phyloP scores from a whole-genome alignment of 2,888 invertebrate genomes.

The Tinea semifulvella region DNA sequence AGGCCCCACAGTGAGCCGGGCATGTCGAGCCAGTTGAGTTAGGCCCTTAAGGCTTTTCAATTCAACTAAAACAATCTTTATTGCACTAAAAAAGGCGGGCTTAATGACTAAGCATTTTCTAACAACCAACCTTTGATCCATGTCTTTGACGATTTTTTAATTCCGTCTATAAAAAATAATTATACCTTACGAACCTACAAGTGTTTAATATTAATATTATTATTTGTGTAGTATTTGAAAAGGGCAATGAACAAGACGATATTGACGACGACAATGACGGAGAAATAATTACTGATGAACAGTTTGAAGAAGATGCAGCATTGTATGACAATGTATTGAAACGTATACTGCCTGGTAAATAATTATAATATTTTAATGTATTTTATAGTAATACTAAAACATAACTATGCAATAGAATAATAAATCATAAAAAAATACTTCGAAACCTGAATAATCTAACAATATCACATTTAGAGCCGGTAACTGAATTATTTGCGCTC shows the following conservation, averaged over 20 bases:
- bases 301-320: slow-evolving; percentile 47
- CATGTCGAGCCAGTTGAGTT: too few relatives aligned
- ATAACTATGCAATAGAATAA: background rate
- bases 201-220: too few relatives aligned
- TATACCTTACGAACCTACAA: too few relatives aligned
- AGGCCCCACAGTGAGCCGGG: too few relatives aligned
- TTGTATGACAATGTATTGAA: slow-evolving; percentile 54
- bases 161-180: too few relatives aligned
- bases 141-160: too few relatives aligned
- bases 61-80: too few relatives aligned
- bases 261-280: slow-evolving; percentile 41
- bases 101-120: too few relatives aligned
- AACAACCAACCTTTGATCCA: too few relatives aligned
- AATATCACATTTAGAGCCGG: background rate
- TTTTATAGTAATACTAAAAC: background rate
- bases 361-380: background rate
- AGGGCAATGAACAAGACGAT: slow-evolving; percentile 48
- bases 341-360: slow-evolving; percentile 46
- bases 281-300: slow-evolving; percentile 40
- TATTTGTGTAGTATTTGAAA: slow-evolving; percentile 59
- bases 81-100: too few relatives aligned
- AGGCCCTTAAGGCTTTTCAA: too few relatives aligned
- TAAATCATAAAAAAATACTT: background rate
- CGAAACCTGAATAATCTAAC: background rate
- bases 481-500: too few relatives aligned